Evolutionary conservation across 2,888 invertebrate genomes (phyloP).

Genomic region (Nipponacmea schrenckii): DNA sequence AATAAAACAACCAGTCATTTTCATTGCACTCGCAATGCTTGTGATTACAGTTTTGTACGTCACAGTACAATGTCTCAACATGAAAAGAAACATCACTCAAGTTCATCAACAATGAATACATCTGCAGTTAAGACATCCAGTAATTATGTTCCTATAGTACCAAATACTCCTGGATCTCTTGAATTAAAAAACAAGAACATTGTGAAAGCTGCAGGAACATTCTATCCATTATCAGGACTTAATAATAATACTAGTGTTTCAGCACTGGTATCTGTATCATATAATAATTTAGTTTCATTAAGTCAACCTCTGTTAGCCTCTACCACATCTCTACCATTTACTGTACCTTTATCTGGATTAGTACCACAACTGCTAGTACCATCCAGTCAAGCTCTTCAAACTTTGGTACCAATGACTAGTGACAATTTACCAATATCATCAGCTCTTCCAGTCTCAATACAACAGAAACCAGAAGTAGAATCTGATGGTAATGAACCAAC

Average conservation of each 20-base stretch:
- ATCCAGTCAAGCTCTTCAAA: conserved; percentile 22
- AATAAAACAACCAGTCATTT: conserved; percentile 81
- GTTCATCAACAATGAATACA: conserved; percentile 27
- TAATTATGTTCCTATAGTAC: conserved; percentile 36
- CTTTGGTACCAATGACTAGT: conserved; percentile 25
- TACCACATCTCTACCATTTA: background rate
- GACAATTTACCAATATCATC: conserved; percentile 4
- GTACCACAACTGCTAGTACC: conserved; percentile 12
- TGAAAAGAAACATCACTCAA: conserved; percentile 74
- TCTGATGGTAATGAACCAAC: conserved; percentile 34
- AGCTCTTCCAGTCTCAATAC: conserved; percentile 48
- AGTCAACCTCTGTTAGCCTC: background rate
- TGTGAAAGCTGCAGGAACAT: conserved; percentile 92
- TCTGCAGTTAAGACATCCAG: conserved; percentile 24
- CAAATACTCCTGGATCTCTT: conserved; percentile 27
- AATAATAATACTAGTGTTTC: background rate
- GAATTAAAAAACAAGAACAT: conserved; percentile 68
- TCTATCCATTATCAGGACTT: conserved; percentile 81
- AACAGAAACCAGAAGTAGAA: conserved; percentile 39
- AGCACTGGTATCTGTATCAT: background rate
- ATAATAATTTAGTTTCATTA: background rate
- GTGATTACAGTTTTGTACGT: conserved; percentile 79
- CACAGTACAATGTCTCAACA: conserved; percentile 81
- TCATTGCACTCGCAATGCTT: conserved; percentile 79
- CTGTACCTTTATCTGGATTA: conserved; percentile 12